Evolutionary conservation across 2,797 vertebrate genomes (phyloP), one percentile per base, ranked within the genome.

Genomic region (Microctenopoma lineatum): DNA sequence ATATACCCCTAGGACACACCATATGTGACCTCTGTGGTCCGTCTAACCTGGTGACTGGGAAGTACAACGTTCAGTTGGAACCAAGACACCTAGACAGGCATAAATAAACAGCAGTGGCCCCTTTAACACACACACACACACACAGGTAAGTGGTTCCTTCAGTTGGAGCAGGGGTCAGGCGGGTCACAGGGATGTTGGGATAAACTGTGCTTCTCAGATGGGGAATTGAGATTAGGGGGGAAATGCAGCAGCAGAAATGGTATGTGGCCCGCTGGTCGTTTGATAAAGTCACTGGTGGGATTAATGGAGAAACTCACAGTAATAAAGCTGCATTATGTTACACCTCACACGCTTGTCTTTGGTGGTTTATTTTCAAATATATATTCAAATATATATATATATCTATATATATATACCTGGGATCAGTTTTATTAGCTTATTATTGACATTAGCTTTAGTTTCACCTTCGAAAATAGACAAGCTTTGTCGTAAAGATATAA

Each of bases 71-170:
- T 73, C 78, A 70, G 34, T 36, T 53, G 21, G 50, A 66, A 15
- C 53, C 55, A 39, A 59, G 73, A 77, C 77, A 77, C 63, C 29
- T 62, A 60, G 69, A 72, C 71, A 75, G 66, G 58, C 64, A 61
- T 51, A 77, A 84, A 61, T 51, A 77, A 84, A 81, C 83, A 71
- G 6, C 2, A 39, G 54, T 50, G 55, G 42, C 38, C 55, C 42
- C 27, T 56, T 59, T 21, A 34, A 44, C 18, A 44, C 27, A 52
- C 65, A 65, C 50, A 63, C 62, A 56, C 57, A 54, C 46, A 53
- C n/a, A 57, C 9, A 69, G 70, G 56, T 64, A 59, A 54, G 57
- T 69, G 59, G 46, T 73, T 76, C 53, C 69, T 72, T 64, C 53
- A 57, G 39, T 50, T 48, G 38, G 32, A 68, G 29, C 67, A 53